Base-by-base conservation (phyloP, 2,113 vertebrate species). In the Prionailurus bengalensis region DNA sequence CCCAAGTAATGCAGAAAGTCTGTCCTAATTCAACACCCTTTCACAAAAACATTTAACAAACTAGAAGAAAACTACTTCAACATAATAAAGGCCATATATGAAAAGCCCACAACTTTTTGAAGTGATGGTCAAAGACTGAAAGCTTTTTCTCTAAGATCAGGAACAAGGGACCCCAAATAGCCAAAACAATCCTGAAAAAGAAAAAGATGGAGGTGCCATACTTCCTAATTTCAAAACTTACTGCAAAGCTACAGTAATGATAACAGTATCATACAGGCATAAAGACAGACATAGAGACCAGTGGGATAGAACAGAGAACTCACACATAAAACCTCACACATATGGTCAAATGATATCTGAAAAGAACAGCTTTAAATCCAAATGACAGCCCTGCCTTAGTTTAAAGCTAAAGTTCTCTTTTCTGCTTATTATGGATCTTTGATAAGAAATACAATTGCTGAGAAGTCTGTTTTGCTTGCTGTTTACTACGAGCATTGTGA, bases 191-290 rank as follows among this genome's bases (percentile, higher is more conserved):
- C 33, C 65, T 82, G 66, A 82, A 65, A 71, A 73, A 23, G n/a
- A 83, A 65, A 89, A 83, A 90, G 27, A n/a, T 83, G 29, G n/a
- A 76, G 11, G 15, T 76, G n/a, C 55, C 79, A 89, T 21, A 36
- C n/a, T 53, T 80, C 33, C 78, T 91, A n/a, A 66, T 80, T 80
- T 68, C n/a, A 91, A 68, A 80, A 73, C 80, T 92, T 73, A 63
- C 39, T 92, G 83, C 53, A 61, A 42, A 83, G 66, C 25, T 87
- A 45, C 1, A 68, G 48, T n/a, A 86, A 55, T 55, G 3, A 27
- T 39, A 78, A 78, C 12, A 89, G 19, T 79, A 13, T 53, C 61
- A 23, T 65, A 83, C 33, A 71, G 51, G 36, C 36, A 82, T 42
- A 78, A 25, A 55, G 48, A 91, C 25, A 81, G 29, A 48, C 17